phyloP scores from a whole-genome alignment of 2,888 invertebrate genomes.

The Hypselothyrea guttata region DNA sequence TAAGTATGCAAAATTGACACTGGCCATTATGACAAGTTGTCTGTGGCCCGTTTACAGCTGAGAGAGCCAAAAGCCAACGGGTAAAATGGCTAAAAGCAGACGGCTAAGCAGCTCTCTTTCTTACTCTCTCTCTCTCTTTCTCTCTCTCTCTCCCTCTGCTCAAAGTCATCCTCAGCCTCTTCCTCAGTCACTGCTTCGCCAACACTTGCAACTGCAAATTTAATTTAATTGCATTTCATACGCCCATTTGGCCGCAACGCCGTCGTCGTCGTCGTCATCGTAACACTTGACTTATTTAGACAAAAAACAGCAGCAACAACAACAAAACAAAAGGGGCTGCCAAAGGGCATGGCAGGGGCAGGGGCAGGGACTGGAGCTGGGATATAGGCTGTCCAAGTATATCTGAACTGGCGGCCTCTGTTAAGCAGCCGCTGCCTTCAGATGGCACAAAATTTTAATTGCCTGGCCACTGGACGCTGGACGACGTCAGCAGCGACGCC shows the following conservation, averaged over 20 bases:
- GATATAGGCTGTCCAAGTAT: conserved; percentile 4
- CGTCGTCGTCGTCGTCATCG: conserved; percentile 33
- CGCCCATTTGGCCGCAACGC: conserved; percentile 73
- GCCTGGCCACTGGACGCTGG: conserved; percentile 54
- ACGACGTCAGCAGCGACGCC: conserved; percentile 40
- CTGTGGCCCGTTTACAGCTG: conserved; percentile 21
- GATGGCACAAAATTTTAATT: conserved; percentile 68
- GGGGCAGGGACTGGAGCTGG: background rate
- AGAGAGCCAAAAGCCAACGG: background rate
- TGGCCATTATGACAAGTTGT: conserved; percentile 67
- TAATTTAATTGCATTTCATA: conserved; percentile 77
- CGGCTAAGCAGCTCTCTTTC: background rate
- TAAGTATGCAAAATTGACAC: conserved; percentile 73
- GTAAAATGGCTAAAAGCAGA: no score
- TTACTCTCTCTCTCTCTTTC: background rate
- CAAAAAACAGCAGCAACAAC: conserved; percentile 23
- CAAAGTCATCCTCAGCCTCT: no score
- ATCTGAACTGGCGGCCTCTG: conserved; percentile 12
- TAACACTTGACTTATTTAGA: conserved; percentile 74
- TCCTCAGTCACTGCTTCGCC: conserved; percentile 35
- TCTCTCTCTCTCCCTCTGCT: conserved; percentile 29
- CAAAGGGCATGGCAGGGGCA: background rate
- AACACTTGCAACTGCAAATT: conserved; percentile 70
- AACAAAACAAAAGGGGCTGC: background rate
- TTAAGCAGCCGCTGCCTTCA: conserved; percentile 46